Evolutionary conservation across 2,113 vertebrate genomes (phyloP).

Genomic region (Ceuthmochares aereus): DNA sequence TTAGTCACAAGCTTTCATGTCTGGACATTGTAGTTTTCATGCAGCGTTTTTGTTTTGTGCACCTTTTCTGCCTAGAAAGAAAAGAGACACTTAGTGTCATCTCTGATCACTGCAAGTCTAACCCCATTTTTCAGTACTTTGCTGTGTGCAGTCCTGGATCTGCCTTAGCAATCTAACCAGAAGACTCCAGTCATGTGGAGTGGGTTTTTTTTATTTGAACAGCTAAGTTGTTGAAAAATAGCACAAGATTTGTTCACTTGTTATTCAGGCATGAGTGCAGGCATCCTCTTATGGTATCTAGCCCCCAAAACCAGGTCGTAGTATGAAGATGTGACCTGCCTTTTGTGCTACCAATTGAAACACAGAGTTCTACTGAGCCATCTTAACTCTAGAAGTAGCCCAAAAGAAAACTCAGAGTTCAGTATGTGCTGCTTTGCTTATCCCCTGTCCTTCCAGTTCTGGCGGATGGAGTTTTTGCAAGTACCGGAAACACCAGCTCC

Average conservation of each 20-base stretch:
- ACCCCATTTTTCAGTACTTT: not conserved
- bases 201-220: not conserved
- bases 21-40: not conserved
- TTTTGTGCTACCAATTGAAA: not conserved
- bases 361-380: rapidly evolving
- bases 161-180: not conserved
- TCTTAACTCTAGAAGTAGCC: not conserved
- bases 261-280: not conserved
- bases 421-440: not conserved
- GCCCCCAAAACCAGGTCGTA: not conserved
- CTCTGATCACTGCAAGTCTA: not conserved
- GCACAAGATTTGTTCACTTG: not conserved
- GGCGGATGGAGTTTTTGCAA: constrained; percentile 99
- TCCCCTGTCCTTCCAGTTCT: constrained; percentile 82
- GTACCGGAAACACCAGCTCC: constrained; percentile 97
- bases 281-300: not conserved
- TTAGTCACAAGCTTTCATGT: not conserved
- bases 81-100: not conserved
- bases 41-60: not conserved
- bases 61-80: not conserved
- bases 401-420: not conserved
- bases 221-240: not conserved
- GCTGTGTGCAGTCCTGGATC: not conserved
- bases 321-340: not conserved
- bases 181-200: not conserved